Conservation (phyloP, 2,797 vertebrate species). For the Sciurus vulgaris region DNA sequence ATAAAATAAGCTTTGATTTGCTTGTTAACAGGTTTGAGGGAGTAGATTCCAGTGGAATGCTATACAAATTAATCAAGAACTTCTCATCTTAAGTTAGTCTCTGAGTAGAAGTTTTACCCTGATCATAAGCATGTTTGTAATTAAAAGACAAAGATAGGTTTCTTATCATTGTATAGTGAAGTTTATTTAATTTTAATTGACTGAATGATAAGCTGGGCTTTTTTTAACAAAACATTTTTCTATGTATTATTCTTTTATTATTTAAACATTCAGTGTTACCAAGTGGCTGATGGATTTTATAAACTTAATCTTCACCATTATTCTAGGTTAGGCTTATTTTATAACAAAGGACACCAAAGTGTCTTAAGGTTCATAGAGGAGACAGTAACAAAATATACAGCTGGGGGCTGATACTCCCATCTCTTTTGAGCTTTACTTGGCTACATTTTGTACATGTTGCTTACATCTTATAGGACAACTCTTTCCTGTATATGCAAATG, state of each 20-base stretch:
- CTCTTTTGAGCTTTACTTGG: conserved; percentile 46
- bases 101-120: not conserved
- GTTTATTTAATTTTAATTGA: not conserved
- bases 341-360: not conserved
- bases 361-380: conserved; percentile 57
- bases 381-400: rapidly evolving
- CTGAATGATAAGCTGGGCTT: not conserved
- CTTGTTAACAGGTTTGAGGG: not conserved
- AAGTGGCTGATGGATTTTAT: conserved; percentile 34
- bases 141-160: not conserved
- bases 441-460: not conserved
- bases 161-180: not conserved
- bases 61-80: not conserved
- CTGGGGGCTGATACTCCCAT: rapidly evolving
- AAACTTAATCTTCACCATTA: conserved; percentile 61
- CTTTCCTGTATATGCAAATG: conserved; percentile 49
- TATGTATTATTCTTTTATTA: not conserved
- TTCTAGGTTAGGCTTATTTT: conserved; percentile 70
- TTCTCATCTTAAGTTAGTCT: not conserved
- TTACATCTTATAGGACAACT: conserved; percentile 16
- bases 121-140: not conserved
- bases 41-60: not conserved
- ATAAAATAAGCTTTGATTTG: conserved; percentile 40
- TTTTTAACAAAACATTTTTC: not conserved
- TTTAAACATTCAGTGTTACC: conserved; percentile 49